A percentile compares a stretch with the other conserved stretches of the same genome.
phyloP scores from a whole-genome alignment of 1,140 invertebrate genomes.

The Trissolcus basalis region DNA sequence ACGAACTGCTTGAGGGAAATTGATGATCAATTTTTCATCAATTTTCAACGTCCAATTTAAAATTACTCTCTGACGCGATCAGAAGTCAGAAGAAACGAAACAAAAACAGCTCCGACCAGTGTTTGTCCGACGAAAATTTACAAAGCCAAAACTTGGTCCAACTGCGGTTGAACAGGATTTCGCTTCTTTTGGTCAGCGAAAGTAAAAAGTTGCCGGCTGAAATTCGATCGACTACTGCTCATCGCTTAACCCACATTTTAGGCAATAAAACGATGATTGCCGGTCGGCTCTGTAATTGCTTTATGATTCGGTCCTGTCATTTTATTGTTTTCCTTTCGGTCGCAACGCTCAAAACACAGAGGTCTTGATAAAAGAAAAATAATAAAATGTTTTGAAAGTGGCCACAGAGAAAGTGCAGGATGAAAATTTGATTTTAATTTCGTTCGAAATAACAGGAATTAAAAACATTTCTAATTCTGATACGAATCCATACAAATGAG shows the following conservation, averaged over 20 bases:
- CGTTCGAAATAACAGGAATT: too few species aligned
- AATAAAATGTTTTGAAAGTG: constrained; percentile 9
- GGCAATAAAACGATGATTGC: constrained; percentile 50
- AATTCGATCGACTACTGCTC: constrained; percentile 47
- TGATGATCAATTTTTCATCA: not conserved
- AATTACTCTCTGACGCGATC: not conserved
- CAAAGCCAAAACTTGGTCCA: too few species aligned
- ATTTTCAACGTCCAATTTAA: not conserved
- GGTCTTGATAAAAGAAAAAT: too few species aligned
- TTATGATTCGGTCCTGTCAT: constrained; percentile 9
- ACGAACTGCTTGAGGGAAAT: constrained; percentile 20
- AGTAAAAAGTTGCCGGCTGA: constrained; percentile 52
- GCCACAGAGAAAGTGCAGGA: not conserved
- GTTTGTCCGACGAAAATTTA: too few species aligned
- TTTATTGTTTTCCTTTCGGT: constrained; percentile 8
- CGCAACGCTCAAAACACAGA: too few species aligned
- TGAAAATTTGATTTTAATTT: too few species aligned
- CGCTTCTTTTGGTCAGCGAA: constrained; percentile 63
- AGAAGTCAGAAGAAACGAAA: not conserved
- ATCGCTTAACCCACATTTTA: constrained; percentile 54
- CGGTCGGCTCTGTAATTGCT: constrained; percentile 18
- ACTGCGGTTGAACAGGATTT: too few species aligned
- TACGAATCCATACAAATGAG: too few species aligned
- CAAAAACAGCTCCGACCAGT: not conserved
- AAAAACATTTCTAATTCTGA: too few species aligned